A percentile compares a stretch with the other conserved stretches of the same genome.
Evolutionary conservation across 2,113 vertebrate genomes (phyloP).

Genomic region (Hylia prasina): DNA sequence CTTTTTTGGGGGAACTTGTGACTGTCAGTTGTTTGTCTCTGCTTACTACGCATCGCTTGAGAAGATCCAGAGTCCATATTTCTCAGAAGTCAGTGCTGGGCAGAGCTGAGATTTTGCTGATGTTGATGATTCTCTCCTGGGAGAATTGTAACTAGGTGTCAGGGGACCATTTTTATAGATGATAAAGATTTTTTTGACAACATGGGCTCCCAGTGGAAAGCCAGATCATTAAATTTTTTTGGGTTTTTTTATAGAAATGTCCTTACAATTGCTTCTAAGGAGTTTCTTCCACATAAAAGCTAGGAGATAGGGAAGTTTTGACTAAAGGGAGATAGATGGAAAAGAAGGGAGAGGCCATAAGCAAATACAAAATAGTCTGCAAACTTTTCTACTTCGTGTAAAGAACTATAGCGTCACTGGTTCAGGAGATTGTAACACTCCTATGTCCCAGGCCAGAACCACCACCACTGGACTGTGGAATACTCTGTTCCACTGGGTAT

Average conservation of each 20-base stretch:
- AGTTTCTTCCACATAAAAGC: background rate
- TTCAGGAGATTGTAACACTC: background rate
- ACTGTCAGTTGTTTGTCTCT: background rate
- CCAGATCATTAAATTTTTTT: background rate
- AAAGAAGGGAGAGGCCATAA: background rate
- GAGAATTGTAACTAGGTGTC: background rate
- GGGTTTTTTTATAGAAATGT: background rate
- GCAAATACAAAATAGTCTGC: background rate
- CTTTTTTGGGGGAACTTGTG: background rate
- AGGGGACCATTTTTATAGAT: background rate
- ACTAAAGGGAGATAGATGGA: background rate
- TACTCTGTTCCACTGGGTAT: background rate
- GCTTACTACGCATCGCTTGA: background rate
- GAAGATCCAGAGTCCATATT: background rate
- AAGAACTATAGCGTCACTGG: rapidly evolving
- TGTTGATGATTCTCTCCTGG: background rate
- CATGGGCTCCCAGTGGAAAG: background rate
- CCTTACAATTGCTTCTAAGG: background rate
- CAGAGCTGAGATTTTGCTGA: background rate
- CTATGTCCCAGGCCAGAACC: background rate
- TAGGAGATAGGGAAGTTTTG: background rate
- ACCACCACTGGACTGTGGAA: background rate
- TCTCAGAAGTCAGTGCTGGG: background rate
- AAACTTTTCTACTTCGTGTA: background rate
- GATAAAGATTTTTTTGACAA: background rate